Conservation (phyloP, 2,888 invertebrate genomes). For the Xylocampa areola region DNA sequence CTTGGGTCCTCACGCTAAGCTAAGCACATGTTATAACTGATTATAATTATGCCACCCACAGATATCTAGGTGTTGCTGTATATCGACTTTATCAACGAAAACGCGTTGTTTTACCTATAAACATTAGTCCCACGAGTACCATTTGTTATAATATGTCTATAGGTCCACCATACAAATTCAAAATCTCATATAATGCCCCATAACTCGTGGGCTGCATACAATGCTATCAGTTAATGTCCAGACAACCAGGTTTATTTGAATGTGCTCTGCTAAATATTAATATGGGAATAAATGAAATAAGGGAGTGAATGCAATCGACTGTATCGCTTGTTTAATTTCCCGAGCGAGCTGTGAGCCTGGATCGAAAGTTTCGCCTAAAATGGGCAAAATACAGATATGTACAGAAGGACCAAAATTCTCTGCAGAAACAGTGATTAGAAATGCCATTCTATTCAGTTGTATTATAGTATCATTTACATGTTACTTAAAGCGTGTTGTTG, state of each 20-base stretch:
- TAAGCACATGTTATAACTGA: too few species aligned
- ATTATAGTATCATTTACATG: too few species aligned
- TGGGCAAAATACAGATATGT: background rate
- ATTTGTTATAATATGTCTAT: too few species aligned
- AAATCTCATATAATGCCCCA: constrained; percentile 5
- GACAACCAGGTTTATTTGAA: constrained; percentile 20
- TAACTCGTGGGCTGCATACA: constrained; percentile 22
- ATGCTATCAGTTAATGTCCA: constrained; percentile 31
- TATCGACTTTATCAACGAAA: too few species aligned
- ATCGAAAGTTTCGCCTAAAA: constrained; percentile 20
- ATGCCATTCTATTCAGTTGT: too few species aligned
- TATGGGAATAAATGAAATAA: constrained; percentile 15
- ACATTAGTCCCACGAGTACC: too few species aligned
- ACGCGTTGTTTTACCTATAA: too few species aligned
- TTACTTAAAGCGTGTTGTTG: too few species aligned
- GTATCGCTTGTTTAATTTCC: constrained; percentile 43
- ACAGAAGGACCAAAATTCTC: constrained; percentile 21
- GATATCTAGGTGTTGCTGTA: too few species aligned
- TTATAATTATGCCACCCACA: too few species aligned
- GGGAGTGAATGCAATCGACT: constrained; percentile 14
- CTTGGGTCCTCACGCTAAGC: too few species aligned
- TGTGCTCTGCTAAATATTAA: constrained; percentile 21
- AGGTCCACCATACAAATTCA: constrained; percentile 2
- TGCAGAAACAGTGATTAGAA: too few species aligned
- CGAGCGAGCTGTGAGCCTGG: constrained; percentile 25